Conservation (phyloP, 2,888 invertebrate genomes). For the Volucella inanis region DNA sequence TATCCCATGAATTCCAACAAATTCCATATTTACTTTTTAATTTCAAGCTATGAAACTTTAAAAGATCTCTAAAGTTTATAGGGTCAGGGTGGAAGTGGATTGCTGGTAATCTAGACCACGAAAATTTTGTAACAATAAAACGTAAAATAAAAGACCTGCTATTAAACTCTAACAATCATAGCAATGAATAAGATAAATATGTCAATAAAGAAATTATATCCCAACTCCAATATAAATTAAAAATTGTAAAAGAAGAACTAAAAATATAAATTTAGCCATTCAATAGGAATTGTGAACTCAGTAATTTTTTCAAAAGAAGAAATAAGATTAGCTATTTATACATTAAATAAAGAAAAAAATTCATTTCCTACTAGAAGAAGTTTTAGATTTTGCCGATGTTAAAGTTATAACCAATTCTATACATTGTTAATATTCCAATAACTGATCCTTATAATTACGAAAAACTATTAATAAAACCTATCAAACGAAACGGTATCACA, state of each 20-base stretch:
- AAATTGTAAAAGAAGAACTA: conserved; percentile 36
- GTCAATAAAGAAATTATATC: conserved; percentile 20
- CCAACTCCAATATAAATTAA: conserved; percentile 20
- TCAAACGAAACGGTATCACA: conserved; percentile 51
- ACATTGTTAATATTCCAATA: conserved; percentile 53
- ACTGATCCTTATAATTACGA: conserved; percentile 38
- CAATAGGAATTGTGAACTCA: conserved; percentile 42
- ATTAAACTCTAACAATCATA: conserved; percentile 20
- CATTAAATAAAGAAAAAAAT: conserved; percentile 39
- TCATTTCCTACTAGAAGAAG: conserved; percentile 50
- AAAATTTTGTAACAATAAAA: conserved; percentile 34
- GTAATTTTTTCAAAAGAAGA: conserved; percentile 51
- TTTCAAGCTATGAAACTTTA: conserved; percentile 3
- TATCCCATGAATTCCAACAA: conserved; percentile 22
- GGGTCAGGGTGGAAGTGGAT: conserved; percentile 35
- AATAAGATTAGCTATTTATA: conserved; percentile 35
- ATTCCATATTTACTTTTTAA: conserved; percentile 13
- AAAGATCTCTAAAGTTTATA: conserved; percentile 47
- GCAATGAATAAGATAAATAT: conserved; percentile 8
- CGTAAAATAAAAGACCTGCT: conserved; percentile 30
- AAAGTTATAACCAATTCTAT: conserved; percentile 37
- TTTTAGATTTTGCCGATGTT: conserved; percentile 37
- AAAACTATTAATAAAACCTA: conserved; percentile 37
- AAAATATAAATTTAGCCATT: conserved; percentile 42
- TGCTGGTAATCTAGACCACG: neutral